Percentiles rank a stretch among this genome's conserved stretches.
Evolutionary conservation across 2,888 invertebrate genomes (phyloP).

Genomic region (Thymelicus acteon): DNA sequence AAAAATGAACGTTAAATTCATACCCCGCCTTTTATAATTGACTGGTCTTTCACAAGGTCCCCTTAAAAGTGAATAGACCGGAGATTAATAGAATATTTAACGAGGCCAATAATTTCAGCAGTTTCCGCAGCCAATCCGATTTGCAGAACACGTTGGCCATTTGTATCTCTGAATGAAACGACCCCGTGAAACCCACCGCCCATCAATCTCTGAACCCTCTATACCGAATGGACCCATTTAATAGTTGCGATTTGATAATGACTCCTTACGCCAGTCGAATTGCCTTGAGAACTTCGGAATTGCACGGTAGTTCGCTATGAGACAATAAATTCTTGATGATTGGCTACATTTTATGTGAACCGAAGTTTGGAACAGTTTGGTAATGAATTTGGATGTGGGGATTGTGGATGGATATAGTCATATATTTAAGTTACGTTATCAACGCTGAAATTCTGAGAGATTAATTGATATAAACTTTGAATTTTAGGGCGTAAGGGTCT

Average conservation of each 20-base stretch:
- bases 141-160: slow-evolving; percentile 52
- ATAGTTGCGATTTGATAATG: slow-evolving; percentile 46
- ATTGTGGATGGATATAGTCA: too few species aligned
- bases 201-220: slow-evolving; percentile 50
- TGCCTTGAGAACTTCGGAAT: slow-evolving; percentile 20
- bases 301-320: neutral
- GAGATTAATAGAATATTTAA: slow-evolving; percentile 42
- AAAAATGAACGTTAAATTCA: neutral
- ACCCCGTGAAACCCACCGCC: slow-evolving; percentile 47
- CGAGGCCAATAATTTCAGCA: slow-evolving; percentile 41
- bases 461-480: too few species aligned
- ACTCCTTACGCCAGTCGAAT: slow-evolving; percentile 30
- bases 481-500: too few species aligned
- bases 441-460: too few species aligned
- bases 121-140: slow-evolving; percentile 45
- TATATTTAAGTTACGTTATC: too few species aligned
- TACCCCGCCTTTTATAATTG: slow-evolving; percentile 4
- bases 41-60: neutral
- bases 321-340: neutral
- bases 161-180: slow-evolving; percentile 53
- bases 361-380: neutral
- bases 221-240: slow-evolving; percentile 45
- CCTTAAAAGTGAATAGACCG: slow-evolving; percentile 9
- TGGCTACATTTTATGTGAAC: neutral
- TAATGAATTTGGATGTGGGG: too few species aligned